These are phyloP conservation scores for Setophaga coronata DNA, from an alignment of 2,113 vertebrate species.

Conservation along the genomic window DNA sequence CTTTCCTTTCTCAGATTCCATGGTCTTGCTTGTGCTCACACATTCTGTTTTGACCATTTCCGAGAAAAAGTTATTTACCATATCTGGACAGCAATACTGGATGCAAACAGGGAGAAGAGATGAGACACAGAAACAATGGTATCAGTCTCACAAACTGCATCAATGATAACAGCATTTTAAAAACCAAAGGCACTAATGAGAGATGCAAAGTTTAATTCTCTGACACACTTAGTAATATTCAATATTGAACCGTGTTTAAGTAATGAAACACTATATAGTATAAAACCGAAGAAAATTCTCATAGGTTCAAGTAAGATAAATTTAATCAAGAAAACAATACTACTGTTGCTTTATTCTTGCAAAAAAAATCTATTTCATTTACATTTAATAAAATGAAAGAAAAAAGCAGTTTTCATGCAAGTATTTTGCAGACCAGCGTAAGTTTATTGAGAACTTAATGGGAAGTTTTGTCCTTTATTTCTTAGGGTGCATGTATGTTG, in stretches of 20 bases:
- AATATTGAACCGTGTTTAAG: not conserved
- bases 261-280: not conserved
- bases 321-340: not conserved
- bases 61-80: constrained; percentile 72
- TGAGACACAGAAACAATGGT: not conserved
- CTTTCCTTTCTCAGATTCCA: constrained; percentile 86
- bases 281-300: not conserved
- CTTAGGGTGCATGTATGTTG: not conserved
- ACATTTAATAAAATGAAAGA: not conserved
- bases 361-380: not conserved
- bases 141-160: not conserved
- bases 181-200: not conserved
- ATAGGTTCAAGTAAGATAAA: not conserved
- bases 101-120: not conserved
- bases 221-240: not conserved
- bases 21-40: constrained; percentile 38
- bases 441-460: not conserved
- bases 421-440: not conserved
- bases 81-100: constrained; percentile 84
- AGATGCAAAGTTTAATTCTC: not conserved
- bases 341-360: not conserved
- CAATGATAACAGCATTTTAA: not conserved
- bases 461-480: not conserved
- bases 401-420: not conserved
- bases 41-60: constrained; percentile 58